phyloP scores from a whole-genome alignment of 2,113 vertebrate genomes.

The Poicephalus gulielmi region DNA sequence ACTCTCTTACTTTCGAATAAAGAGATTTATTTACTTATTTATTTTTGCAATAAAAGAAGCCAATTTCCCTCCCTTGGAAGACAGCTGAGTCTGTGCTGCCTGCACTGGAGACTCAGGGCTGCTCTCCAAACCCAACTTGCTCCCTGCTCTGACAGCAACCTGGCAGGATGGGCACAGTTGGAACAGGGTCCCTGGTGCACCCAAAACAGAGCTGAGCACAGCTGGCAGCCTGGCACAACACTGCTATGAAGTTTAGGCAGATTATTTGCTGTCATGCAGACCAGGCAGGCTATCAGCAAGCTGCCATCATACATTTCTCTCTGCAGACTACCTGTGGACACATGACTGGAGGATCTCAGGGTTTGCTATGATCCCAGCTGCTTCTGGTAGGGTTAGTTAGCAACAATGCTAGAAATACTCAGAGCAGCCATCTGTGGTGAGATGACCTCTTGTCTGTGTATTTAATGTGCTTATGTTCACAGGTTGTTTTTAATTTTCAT shows the following conservation, averaged over 20 bases:
- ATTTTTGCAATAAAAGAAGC: not conserved
- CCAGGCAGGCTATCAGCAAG: not conserved
- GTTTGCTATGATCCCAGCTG: not conserved
- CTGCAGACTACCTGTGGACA: not conserved
- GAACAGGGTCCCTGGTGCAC: not conserved
- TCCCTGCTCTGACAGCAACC: not conserved
- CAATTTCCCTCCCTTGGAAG: not conserved
- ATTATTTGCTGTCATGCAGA: not conserved
- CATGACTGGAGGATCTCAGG: not conserved
- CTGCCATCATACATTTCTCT: not conserved
- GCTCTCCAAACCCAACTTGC: not conserved
- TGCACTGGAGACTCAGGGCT: not conserved
- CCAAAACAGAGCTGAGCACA: not conserved
- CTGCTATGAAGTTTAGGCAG: not conserved
- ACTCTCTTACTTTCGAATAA: not conserved
- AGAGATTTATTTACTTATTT: not conserved
- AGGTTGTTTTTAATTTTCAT: not conserved
- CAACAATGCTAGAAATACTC: not conserved
- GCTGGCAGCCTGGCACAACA: not conserved
- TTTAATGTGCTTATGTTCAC: not conserved
- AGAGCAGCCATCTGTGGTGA: not conserved
- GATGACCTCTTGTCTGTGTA: not conserved
- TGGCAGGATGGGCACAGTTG: not conserved
- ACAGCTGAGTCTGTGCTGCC: not conserved
- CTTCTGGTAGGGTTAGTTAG: not conserved